phyloP scores from a whole-genome alignment of 2,113 vertebrate species.

The Solenodon paradoxus region DNA sequence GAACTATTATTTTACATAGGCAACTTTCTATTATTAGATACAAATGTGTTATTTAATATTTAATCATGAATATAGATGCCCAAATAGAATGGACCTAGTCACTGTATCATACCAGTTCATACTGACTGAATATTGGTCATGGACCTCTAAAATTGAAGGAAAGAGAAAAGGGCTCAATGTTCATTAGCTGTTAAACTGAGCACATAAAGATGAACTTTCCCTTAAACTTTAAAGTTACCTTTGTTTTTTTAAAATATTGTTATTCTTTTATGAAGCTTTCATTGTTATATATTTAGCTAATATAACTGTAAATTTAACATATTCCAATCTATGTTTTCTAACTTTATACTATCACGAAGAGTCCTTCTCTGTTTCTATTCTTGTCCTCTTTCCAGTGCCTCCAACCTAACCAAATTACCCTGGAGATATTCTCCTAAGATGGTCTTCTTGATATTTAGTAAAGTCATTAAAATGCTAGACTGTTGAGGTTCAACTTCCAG shows the following conservation, averaged over 20 bases:
- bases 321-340: background rate
- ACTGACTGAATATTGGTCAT: background rate
- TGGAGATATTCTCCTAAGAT: background rate
- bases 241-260: background rate
- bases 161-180: background rate
- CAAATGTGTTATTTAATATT: background rate
- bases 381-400: background rate
- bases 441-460: background rate
- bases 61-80: background rate
- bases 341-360: background rate
- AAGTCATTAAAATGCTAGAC: background rate
- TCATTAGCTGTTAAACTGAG: background rate
- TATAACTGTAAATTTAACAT: background rate
- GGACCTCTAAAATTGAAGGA: background rate
- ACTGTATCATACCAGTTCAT: background rate
- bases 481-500: background rate
- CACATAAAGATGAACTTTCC: background rate
- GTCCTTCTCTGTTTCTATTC: background rate
- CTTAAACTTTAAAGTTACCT: background rate
- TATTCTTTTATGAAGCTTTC: background rate
- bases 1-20: background rate
- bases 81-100: background rate
- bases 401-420: background rate
- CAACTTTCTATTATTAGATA: background rate
- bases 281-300: background rate